These are phyloP conservation scores for Todiramphus saurophagus DNA, from an alignment of 2,113 vertebrate species.

Conservation along the genomic window DNA sequence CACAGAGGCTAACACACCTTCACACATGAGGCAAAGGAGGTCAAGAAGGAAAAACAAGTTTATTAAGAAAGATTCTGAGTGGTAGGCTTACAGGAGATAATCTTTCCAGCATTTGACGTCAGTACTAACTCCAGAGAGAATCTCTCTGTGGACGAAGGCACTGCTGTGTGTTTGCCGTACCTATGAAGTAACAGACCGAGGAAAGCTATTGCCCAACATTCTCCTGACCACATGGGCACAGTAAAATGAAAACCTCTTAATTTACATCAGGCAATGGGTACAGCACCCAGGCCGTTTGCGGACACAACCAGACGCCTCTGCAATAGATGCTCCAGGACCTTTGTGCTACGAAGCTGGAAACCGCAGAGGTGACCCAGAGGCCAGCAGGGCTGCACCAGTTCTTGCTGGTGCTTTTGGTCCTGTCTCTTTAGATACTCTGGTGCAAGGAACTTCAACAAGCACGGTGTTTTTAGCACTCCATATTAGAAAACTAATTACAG, in stretches of 20 bases:
- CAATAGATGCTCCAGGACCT: background rate
- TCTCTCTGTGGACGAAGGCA: background rate
- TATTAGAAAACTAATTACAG: background rate
- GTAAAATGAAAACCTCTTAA: background rate
- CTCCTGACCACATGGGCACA: background rate
- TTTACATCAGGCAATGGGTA: background rate
- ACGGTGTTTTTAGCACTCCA: accelerated
- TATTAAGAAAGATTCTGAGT: background rate
- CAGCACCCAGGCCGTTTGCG: background rate
- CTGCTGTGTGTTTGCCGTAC: background rate
- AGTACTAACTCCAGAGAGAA: background rate
- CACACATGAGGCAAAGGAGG: background rate
- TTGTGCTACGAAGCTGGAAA: background rate
- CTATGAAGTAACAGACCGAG: background rate
- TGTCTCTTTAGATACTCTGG: too few relatives aligned
- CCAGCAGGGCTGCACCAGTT: too few relatives aligned
- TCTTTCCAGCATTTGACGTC: background rate
- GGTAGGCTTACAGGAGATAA: background rate
- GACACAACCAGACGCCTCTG: background rate
- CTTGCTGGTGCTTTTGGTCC: background rate
- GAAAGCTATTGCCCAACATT: background rate
- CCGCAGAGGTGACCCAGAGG: background rate
- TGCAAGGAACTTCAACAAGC: background rate
- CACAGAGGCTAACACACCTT: background rate
- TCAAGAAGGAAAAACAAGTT: background rate